phyloP scores from a whole-genome alignment of 1,140 invertebrate genomes.

The Drosophila lowei region DNA sequence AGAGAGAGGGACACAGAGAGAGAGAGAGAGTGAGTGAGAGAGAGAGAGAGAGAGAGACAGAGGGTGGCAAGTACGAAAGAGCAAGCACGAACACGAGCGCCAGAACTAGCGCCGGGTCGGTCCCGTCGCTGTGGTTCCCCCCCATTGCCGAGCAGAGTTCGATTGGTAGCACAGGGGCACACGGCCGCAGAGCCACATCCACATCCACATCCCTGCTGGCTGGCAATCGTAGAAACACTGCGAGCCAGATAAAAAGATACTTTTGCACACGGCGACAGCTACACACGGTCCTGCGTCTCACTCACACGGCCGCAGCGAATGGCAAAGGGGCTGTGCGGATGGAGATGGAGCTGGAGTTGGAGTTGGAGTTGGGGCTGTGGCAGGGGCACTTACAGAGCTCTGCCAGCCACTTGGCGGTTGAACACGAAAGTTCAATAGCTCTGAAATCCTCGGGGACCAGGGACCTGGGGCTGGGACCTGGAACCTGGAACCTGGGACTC shows the following conservation, averaged over 20 bases:
- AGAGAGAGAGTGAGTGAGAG: not conserved
- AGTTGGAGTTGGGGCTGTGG: too few species aligned
- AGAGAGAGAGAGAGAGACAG: not conserved
- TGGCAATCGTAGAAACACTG: constrained; percentile 70
- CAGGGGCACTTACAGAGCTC: not conserved
- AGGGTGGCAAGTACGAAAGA: constrained; percentile 17
- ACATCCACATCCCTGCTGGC: constrained; percentile 27
- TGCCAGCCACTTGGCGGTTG: constrained; percentile 15
- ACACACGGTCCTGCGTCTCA: constrained; percentile 32
- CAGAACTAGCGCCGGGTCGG: constrained; percentile 35
- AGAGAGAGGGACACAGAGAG: not conserved
- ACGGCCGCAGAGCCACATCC: constrained; percentile 7
- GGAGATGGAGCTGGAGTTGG: too few species aligned
- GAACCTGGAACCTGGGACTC: not conserved
- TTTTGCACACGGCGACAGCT: constrained; percentile 68
- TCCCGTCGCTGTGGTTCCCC: too few species aligned
- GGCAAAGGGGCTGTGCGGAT: constrained; percentile 3
- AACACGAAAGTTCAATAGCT: too few species aligned
- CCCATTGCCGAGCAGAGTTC: constrained; percentile 32
- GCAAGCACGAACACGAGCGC: constrained; percentile 50
- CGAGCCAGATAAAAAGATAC: constrained; percentile 75
- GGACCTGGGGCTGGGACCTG: not conserved
- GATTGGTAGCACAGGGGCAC: constrained; percentile 45
- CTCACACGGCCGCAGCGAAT: constrained; percentile 7
- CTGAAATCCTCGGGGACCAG: not conserved